Conservation (phyloP, 2,113 vertebrate genomes). For the Trogon melanurus region DNA sequence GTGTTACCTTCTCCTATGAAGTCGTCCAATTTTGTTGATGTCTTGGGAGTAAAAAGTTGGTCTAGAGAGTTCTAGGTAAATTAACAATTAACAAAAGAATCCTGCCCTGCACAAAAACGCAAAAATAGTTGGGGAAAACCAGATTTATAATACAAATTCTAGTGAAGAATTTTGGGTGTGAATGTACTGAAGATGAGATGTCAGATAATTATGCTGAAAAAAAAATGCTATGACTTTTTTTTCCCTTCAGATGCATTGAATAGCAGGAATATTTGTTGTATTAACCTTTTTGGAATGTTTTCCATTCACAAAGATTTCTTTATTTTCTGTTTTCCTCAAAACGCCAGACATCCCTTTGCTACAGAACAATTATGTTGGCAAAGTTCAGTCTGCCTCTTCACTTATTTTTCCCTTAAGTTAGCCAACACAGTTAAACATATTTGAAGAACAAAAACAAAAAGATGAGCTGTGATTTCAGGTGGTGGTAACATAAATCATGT, state of each 20-base stretch:
- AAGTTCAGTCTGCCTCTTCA: not conserved
- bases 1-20: not conserved
- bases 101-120: not conserved
- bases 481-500: not conserved
- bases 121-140: not conserved
- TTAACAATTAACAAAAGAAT: not conserved
- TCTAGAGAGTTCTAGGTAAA: not conserved
- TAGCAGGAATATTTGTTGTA: not conserved
- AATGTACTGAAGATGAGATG: not conserved
- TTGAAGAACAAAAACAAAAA: not conserved
- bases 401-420: not conserved
- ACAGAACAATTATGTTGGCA: not conserved
- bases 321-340: not conserved
- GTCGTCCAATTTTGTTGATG: not conserved
- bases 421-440: not conserved
- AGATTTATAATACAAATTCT: not conserved
- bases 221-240: not conserved
- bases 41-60: not conserved
- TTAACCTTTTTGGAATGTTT: not conserved
- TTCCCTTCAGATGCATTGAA: not conserved
- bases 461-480: not conserved
- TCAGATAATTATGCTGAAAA: not conserved
- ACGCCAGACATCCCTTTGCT: not conserved
- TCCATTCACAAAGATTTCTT: not conserved
- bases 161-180: not conserved